Percentiles rank a stretch among this genome's conserved stretches.
phyloP scores from a whole-genome alignment of 2,113 vertebrate genomes.

The Taurulus bubalis region DNA sequence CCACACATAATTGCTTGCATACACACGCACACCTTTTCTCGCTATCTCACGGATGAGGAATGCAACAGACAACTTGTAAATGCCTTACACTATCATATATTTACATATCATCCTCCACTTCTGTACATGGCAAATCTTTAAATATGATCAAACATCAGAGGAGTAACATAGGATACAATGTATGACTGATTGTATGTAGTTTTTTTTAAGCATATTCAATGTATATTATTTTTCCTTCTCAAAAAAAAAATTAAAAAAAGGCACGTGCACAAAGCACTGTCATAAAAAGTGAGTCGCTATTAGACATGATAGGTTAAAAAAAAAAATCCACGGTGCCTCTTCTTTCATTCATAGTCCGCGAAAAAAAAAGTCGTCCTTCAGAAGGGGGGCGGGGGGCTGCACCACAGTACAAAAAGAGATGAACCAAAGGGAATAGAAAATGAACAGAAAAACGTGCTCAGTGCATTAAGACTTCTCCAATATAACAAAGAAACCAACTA shows the following conservation, averaged over 20 bases:
- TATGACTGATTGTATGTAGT: slow-evolving; percentile 74
- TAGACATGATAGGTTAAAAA: slow-evolving; percentile 72
- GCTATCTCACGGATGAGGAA: slow-evolving; percentile 82
- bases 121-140: slow-evolving; percentile 88
- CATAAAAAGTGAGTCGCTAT: slow-evolving; percentile 75
- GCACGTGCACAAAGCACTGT: slow-evolving; percentile 77
- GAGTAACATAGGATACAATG: slow-evolving; percentile 72
- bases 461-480: slow-evolving; percentile 80
- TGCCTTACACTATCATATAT: slow-evolving; percentile 87
- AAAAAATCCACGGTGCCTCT: slow-evolving; percentile 52
- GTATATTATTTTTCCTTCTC: slow-evolving; percentile 65
- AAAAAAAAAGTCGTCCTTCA: slow-evolving; percentile 79
- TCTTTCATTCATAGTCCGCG: slow-evolving; percentile 70
- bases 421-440: slow-evolving; percentile 70
- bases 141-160: slow-evolving; percentile 75
- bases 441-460: slow-evolving; percentile 75
- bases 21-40: slow-evolving; percentile 83
- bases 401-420: slow-evolving; percentile 74
- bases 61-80: slow-evolving; percentile 84
- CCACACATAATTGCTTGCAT: slow-evolving; percentile 80
- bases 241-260: slow-evolving; percentile 65
- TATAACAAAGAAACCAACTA: slow-evolving; percentile 63
- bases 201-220: slow-evolving; percentile 70
- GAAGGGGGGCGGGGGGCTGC: slow-evolving; percentile 67
- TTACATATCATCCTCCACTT: slow-evolving; percentile 88